These are phyloP conservation scores for Xestoiulus laeticollis DNA, from an alignment of 2,888 invertebrate genomes.

Conservation along the genomic window DNA sequence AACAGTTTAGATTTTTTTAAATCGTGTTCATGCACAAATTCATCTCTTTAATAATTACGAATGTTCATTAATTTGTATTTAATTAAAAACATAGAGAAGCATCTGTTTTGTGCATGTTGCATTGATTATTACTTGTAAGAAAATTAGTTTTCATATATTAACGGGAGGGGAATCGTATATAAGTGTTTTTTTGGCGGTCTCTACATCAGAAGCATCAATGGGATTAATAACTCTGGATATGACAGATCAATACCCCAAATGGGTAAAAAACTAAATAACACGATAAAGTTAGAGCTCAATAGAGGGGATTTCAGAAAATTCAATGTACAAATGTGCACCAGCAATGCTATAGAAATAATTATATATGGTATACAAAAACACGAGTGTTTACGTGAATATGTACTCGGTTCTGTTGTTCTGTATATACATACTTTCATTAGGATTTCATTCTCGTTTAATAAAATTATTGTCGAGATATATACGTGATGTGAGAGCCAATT, in stretches of 20 bases:
- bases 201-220: background rate
- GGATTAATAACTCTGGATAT: background rate
- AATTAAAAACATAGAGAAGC: background rate
- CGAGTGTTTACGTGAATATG: background rate
- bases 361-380: background rate
- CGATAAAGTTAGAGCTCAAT: background rate
- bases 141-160: no score
- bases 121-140: no score
- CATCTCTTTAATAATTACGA: background rate
- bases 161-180: background rate
- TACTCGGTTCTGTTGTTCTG: background rate
- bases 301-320: background rate
- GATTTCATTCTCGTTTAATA: background rate
- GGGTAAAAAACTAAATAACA: background rate
- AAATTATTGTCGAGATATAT: background rate
- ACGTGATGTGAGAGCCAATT: background rate
- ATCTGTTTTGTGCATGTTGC: background rate
- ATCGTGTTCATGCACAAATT: no score
- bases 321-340: background rate
- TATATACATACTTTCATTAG: background rate
- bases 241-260: conserved; percentile 12
- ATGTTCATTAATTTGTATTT: background rate
- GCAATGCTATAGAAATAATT: background rate
- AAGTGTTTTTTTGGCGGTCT: background rate
- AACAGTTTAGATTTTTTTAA: no score